Evolutionary conservation across 2,113 vertebrate species (phyloP), one percentile per base, ranked within the genome.

Genomic region (Rhea americana): DNA sequence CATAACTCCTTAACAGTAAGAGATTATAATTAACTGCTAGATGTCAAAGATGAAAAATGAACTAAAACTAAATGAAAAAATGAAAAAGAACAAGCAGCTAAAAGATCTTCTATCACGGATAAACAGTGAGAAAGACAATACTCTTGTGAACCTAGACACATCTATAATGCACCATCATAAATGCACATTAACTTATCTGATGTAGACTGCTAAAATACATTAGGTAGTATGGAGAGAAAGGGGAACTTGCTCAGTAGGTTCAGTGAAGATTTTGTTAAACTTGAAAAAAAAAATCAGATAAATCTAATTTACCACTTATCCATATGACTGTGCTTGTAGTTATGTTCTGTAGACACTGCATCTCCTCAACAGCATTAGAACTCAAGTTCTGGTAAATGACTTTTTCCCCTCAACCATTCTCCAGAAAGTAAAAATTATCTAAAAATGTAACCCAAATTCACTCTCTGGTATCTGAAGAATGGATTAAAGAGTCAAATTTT

Each of bases 271-370:
- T 14, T 22, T 7, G 3, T 7, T 19, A 43, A 20, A 85, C 59
- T 21, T 55, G 4, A 47, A 30, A 5, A 30, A 7, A 13, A 41
- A 43, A 13, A 41, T 55, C 41, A 76, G 8, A 10, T 6, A 77
- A 87, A 82, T 39, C 18, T 35, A 47, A 19, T 50, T 82, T 72
- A 18, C 56, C n/a, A 15, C 14, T 63, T 56, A 32, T 51, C 39
- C 13, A 9, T 7, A 11, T 0, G 1, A 11, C 50, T 5, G 9
- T 2, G 12, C 26, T 19, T 5, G 43, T 9, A 45, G 18, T 30
- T 26, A 15, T 11, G 18, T 56, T 21, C 53, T 41, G 72, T 12
- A 79, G 59, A 24, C 20, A 12, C 0, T 20, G 28, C n/a, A 17
- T 19, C 51, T 26, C 73, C 61, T 58, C 19, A 47, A 50, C 35